Conservation (phyloP, 2,797 vertebrate genomes). For the Anomalospiza imberbis region DNA sequence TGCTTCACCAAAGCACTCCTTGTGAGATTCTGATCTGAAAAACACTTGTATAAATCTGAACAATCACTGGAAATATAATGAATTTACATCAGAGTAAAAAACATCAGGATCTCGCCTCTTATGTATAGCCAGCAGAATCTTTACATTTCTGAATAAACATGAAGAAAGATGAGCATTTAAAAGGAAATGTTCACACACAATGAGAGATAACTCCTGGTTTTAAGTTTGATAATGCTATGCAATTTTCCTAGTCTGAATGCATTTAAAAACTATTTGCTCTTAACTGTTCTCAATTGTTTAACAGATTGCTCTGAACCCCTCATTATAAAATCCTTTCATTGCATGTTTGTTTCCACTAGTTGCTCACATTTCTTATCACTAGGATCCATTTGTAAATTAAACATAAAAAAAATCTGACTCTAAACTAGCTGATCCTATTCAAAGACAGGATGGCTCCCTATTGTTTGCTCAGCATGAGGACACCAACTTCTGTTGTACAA, state of each 20-base stretch:
- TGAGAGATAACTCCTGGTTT: constrained; percentile 59
- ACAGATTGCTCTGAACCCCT: constrained; percentile 89
- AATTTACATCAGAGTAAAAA: constrained; percentile 33
- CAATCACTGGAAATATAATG: background rate
- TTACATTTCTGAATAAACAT: constrained; percentile 70
- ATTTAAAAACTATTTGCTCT: constrained; percentile 75
- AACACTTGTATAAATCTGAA: background rate
- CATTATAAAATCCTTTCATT: constrained; percentile 90
- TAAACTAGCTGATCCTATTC: constrained; percentile 89
- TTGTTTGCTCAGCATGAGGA: constrained; percentile 99
- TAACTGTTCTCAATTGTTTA: constrained; percentile 90
- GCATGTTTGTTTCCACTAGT: constrained; percentile 83
- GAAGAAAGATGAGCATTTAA: constrained; percentile 52
- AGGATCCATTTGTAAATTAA: constrained; percentile 99
- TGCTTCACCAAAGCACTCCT: constrained; percentile 8
- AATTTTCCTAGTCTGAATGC: constrained; percentile 67
- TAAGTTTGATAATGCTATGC: constrained; percentile 63
- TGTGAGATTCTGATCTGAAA: background rate
- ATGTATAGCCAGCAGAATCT: constrained; percentile 46
- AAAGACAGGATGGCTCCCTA: constrained; percentile 98
- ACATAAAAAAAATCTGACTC: constrained; percentile 90
- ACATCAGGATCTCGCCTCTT: constrained; percentile 13
- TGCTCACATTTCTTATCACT: constrained; percentile 95
- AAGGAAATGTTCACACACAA: constrained; percentile 54
- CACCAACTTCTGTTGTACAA: constrained; percentile 91